Evolutionary conservation across 2,888 invertebrate species (phyloP), one percentile per base, ranked within the genome.

Genomic region (Lithophane socia): DNA sequence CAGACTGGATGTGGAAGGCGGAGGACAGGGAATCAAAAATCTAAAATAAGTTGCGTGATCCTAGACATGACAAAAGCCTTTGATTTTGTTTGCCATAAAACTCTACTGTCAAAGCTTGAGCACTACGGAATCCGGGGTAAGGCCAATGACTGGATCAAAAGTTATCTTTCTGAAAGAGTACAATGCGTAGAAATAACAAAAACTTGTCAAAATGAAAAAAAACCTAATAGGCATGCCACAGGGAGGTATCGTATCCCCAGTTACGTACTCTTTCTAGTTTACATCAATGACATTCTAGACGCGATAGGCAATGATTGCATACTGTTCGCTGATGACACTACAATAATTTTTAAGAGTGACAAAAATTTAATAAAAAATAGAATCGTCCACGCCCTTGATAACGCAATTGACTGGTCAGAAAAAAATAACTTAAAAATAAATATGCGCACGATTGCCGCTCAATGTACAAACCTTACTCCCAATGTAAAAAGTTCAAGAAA

Each of bases 11-110:
- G 29, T 29, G 29, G 29, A 29, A 29, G 29, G 29, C 29, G 29
- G 29, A 29, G 29, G 29, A 29, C 29, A 29, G 29, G 29, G 5
- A 64, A 64, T n/a, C 3, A 64, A 64, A 64, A 44, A 8, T 47
- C 24, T 2, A 18, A 18, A 8, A 65, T 24, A 24, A 24, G 47
- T 8, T 65, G 65, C 24, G 47, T 47, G 12, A 44, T 65, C 8
- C 24, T 65, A 47, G 47, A 65, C 16, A 65, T 65, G 47, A 65
- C 65, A 9, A 47, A 65, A 18, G 47, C 44, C 3, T 65, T 65
- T 65, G 47, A 66, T 10, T 49, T 49, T 29, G 24, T 66, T 2
- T 66, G 24, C 18, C 44, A 44, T 65, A 24, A 47, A 44, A 64
- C 64, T 2, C 42, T 64, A n/a, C 16, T 65, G 1, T 65, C 24